Conservation (phyloP, 2,888 invertebrate genomes). For the Tiliacea citrago region DNA sequence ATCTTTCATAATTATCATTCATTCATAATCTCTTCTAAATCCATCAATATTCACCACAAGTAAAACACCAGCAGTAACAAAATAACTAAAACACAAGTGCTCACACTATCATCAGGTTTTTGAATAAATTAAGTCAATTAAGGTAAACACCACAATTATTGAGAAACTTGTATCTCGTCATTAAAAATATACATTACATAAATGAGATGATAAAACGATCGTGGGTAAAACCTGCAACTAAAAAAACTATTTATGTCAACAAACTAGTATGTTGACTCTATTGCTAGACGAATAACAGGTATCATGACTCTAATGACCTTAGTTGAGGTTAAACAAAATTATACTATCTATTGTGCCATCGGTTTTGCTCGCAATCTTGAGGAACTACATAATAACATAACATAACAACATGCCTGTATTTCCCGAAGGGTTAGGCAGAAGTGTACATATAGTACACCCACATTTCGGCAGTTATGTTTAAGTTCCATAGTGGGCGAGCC, state of each 20-base stretch:
- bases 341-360: neutral
- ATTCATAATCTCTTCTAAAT: no score
- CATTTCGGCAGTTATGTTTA: no score
- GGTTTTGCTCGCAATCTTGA: neutral
- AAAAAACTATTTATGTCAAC: neutral
- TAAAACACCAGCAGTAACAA: neutral
- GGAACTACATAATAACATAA: no score
- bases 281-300: neutral
- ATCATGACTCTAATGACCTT: neutral
- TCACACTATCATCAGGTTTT: neutral
- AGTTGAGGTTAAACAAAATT: neutral
- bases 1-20: no score
- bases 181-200: neutral
- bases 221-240: slow-evolving; percentile 1
- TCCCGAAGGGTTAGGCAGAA: no score
- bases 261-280: neutral
- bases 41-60: no score
- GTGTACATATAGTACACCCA: no score
- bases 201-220: neutral
- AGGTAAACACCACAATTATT: slow-evolving; percentile 8
- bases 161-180: neutral
- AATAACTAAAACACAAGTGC: neutral
- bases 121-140: neutral
- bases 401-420: no score
- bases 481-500: no score